Conservation (phyloP, 1,140 invertebrate species). For the Globodera rostochiensis region DNA sequence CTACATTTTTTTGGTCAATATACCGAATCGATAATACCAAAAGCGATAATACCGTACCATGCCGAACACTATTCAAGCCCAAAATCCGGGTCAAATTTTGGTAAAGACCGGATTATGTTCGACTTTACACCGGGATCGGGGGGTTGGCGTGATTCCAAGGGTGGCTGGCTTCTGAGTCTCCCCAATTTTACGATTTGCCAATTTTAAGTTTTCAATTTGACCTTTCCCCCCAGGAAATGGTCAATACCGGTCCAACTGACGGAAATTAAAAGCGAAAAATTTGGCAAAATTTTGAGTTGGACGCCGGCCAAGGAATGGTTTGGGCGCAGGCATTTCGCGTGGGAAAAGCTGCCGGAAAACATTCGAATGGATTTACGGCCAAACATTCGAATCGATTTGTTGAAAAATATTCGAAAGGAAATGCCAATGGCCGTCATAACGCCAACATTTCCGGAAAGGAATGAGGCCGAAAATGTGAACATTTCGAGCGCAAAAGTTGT, state of each 20-base stretch:
- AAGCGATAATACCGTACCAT: neutral
- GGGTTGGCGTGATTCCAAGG: too few relatives aligned
- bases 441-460: constrained; percentile 12
- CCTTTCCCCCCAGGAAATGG: neutral
- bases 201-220: neutral
- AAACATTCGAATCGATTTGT: neutral
- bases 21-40: neutral
- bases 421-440: constrained; percentile 8
- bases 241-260: neutral
- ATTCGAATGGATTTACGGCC: neutral
- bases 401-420: neutral
- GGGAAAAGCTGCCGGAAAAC: neutral
- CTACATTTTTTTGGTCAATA: too few relatives aligned
- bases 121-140: too few relatives aligned
- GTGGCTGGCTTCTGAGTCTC: too few relatives aligned
- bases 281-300: neutral
- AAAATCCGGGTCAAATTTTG: too few relatives aligned
- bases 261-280: neutral
- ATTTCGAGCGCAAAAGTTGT: constrained; percentile 13
- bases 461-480: constrained; percentile 14
- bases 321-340: neutral
- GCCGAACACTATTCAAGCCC: too few relatives aligned
- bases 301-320: neutral
- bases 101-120: too few relatives aligned
- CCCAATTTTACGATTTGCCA: neutral